phyloP scores from a whole-genome alignment of 2,888 invertebrate genomes.

The Cheilosia grossa region DNA sequence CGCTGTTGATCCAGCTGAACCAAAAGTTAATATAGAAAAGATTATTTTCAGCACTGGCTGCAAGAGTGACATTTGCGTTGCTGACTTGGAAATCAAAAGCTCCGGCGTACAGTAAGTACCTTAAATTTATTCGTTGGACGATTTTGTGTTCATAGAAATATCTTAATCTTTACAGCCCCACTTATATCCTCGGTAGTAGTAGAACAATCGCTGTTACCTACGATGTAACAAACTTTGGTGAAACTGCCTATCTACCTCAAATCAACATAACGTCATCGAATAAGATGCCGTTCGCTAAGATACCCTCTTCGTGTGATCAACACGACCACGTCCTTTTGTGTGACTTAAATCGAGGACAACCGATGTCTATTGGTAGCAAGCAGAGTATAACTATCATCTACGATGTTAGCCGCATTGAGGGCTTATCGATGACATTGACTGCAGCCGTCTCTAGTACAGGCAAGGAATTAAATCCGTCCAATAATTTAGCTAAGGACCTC shows the following conservation, averaged over 20 bases:
- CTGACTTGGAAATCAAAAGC: constrained; percentile 80
- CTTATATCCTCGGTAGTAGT: constrained; percentile 81
- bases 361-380: constrained; percentile 78
- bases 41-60: constrained; percentile 83
- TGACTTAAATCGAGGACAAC: constrained; percentile 80
- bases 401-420: constrained; percentile 80
- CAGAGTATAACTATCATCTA: constrained; percentile 80
- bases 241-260: constrained; percentile 84
- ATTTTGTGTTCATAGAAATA: not conserved
- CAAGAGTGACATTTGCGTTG: constrained; percentile 81
- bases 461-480: constrained; percentile 78
- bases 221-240: constrained; percentile 83
- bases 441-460: constrained; percentile 83
- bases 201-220: constrained; percentile 80
- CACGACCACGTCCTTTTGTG: constrained; percentile 79
- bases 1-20: constrained; percentile 82
- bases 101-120: constrained; percentile 78
- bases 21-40: constrained; percentile 79
- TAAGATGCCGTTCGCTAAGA: constrained; percentile 80
- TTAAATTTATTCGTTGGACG: not conserved
- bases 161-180: constrained; percentile 76
- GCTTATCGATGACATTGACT: constrained; percentile 78
- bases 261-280: constrained; percentile 83
- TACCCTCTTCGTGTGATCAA: constrained; percentile 80
- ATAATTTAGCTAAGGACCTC: constrained; percentile 79